Conservation (phyloP, 2,888 invertebrate genomes). For the Philopedon plagiatum region DNA sequence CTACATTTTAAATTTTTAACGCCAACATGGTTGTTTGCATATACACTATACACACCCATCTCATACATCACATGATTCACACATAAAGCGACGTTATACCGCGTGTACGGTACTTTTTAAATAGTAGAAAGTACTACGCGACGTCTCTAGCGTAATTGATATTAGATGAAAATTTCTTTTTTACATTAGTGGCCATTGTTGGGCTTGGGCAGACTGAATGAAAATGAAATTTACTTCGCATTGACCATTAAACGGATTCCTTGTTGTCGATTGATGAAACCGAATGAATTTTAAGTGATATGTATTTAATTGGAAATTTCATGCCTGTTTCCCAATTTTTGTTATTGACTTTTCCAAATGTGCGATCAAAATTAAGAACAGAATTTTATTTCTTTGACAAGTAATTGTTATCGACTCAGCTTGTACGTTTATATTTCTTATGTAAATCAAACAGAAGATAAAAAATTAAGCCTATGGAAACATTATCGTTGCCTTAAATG, state of each 20-base stretch:
- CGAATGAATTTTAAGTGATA: neutral
- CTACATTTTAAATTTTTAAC: no score
- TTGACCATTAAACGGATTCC: slow-evolving; percentile 30
- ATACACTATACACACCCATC: neutral
- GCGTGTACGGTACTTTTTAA: slow-evolving; percentile 13
- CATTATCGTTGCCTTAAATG: no score
- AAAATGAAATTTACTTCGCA: slow-evolving; percentile 38
- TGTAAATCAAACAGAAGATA: no score
- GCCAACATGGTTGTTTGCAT: no score
- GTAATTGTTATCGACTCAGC: no score
- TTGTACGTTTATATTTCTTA: no score
- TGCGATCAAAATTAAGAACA: no score
- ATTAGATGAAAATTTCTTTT: slow-evolving; percentile 46
- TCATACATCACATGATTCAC: neutral
- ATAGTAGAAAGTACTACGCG: slow-evolving; percentile 35
- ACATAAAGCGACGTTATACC: neutral
- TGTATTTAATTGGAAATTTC: neutral
- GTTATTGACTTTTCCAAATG: no score
- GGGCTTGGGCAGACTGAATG: slow-evolving; percentile 22
- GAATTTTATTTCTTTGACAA: no score
- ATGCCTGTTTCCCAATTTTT: neutral
- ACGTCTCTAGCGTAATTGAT: slow-evolving; percentile 30
- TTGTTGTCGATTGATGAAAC: slow-evolving; percentile 5
- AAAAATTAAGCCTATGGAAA: no score
- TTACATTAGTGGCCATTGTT: slow-evolving; percentile 28